These are phyloP conservation scores for Emys orbicularis DNA, from an alignment of 2,797 vertebrate genomes.

Conservation along the genomic window DNA sequence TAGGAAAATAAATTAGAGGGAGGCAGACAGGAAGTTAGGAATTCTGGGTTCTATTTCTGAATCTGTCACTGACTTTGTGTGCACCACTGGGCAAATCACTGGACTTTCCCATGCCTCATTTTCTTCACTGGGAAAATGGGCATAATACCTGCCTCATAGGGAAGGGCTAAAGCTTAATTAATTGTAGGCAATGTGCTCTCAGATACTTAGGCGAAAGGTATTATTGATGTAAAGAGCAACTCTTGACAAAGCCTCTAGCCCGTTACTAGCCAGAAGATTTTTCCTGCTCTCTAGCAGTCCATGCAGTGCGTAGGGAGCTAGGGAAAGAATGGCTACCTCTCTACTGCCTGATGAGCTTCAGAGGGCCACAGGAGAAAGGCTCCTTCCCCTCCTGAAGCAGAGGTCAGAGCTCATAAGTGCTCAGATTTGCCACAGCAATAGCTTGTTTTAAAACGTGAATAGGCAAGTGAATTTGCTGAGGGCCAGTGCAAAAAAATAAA, in stretches of 20 bases:
- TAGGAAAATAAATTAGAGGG: neutral
- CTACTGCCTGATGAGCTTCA: neutral
- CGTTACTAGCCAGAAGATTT: neutral
- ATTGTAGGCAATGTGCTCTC: neutral
- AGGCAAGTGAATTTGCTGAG: neutral
- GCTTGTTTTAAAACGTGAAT: neutral
- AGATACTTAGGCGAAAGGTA: neutral
- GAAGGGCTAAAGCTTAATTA: neutral
- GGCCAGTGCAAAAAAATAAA: neutral
- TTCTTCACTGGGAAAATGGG: neutral
- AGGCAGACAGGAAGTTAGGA: neutral
- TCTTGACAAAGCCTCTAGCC: neutral
- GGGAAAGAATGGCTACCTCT: neutral
- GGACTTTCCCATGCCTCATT: neutral
- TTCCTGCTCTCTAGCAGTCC: neutral
- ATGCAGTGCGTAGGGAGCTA: neutral
- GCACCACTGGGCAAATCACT: rapidly evolving
- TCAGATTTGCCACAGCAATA: neutral
- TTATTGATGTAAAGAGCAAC: neutral
- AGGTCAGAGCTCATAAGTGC: neutral
- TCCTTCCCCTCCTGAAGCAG: neutral
- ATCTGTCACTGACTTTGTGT: neutral
- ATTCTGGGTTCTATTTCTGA: neutral
- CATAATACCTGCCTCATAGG: neutral
- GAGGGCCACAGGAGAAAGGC: neutral